A percentile compares a stretch with the other conserved stretches of the same genome.
Conservation (phyloP, 2,888 invertebrate genomes). For the Malthinus flaveolus region DNA sequence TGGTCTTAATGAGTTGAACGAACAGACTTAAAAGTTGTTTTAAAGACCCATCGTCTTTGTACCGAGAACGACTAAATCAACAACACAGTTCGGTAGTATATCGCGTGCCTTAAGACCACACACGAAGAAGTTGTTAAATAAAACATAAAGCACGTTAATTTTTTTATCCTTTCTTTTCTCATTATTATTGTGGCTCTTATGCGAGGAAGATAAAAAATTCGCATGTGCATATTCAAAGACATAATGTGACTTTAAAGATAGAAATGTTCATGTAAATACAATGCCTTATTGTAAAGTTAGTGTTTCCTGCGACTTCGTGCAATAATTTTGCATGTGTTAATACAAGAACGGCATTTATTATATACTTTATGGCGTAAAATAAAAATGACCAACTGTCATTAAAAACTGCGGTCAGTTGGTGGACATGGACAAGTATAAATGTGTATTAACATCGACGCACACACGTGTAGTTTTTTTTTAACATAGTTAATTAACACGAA, state of each 20-base stretch:
- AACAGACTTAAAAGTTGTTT: conserved; percentile 23
- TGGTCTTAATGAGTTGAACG: conserved; percentile 24
- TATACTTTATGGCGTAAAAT: conserved; percentile 6
- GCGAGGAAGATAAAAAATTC: conserved; percentile 34
- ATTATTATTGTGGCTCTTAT: conserved; percentile 33
- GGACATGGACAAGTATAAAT: conserved; percentile 13
- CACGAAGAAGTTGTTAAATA: conserved; percentile 55
- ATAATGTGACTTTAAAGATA: conserved; percentile 32
- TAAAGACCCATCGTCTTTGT: conserved; percentile 29
- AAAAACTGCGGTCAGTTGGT: conserved; percentile 17
- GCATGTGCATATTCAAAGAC: conserved; percentile 28
- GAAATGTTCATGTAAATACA: conserved; percentile 34
- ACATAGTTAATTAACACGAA: conserved; percentile 27
- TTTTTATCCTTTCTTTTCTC: conserved; percentile 50
- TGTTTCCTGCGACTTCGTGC: conserved; percentile 18
- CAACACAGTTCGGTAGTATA: conserved; percentile 47
- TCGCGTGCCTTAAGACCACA: conserved; percentile 54
- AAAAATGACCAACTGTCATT: conserved; percentile 17
- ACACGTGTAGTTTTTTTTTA: conserved; percentile 29
- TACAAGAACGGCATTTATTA: conserved; percentile 17
- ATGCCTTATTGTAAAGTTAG: conserved; percentile 29
- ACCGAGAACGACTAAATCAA: conserved; percentile 35
- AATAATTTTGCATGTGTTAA: conserved; percentile 19
- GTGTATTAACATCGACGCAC: conserved; percentile 22
- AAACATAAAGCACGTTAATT: conserved; percentile 56